These are phyloP conservation scores for Hylaeus volcanicus DNA, from an alignment of 1,140 invertebrate genomes.

Conservation along the genomic window DNA sequence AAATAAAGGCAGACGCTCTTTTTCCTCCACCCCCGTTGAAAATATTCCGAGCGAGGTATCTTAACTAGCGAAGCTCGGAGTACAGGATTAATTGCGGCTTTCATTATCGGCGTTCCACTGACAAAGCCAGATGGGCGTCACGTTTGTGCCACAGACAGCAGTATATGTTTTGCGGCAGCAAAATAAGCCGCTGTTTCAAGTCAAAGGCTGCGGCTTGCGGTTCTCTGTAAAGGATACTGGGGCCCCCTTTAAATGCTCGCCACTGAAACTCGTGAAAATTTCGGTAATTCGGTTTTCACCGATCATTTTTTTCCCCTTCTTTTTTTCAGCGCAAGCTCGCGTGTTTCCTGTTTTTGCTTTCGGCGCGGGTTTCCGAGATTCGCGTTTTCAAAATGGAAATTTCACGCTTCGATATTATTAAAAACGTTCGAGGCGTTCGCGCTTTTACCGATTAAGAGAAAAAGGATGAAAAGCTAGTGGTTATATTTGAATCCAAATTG, in stretches of 20 bases:
- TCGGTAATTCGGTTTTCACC: slow-evolving; percentile 11
- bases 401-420: background rate
- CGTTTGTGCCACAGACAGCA: background rate
- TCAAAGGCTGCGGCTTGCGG: slow-evolving; percentile 43
- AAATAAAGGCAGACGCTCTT: slow-evolving; percentile 21
- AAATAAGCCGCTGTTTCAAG: slow-evolving; percentile 46
- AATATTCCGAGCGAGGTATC: slow-evolving; percentile 15
- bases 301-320: background rate
- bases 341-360: background rate
- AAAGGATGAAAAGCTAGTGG: background rate
- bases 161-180: slow-evolving; percentile 26
- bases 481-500: background rate
- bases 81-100: slow-evolving; percentile 49
- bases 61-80: slow-evolving; percentile 25
- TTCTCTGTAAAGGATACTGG: slow-evolving; percentile 37
- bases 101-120: slow-evolving; percentile 37
- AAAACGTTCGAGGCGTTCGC: background rate
- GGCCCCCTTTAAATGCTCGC: slow-evolving; percentile 28
- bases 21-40: background rate
- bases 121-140: slow-evolving; percentile 30
- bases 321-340: background rate
- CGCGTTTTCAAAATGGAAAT: background rate
- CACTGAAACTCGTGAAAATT: slow-evolving; percentile 22
- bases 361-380: no score
- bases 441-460: background rate